Evolutionary conservation across 2,888 invertebrate species (phyloP).

Genomic region (Drosophila subsilvestris): DNA sequence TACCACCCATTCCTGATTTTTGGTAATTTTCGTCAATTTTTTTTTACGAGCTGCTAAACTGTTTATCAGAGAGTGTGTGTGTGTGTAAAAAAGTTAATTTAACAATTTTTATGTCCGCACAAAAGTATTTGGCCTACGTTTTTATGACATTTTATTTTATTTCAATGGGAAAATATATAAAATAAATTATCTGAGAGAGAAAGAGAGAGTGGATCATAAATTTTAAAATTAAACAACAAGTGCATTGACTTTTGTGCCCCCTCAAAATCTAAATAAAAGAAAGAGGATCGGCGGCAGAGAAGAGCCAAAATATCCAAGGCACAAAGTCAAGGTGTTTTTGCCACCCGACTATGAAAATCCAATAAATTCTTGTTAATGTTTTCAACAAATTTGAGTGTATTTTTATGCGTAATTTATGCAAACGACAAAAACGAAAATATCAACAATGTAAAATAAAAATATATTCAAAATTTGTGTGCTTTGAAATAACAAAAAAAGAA

Average conservation of each 20-base stretch:
- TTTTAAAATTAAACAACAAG: constrained; percentile 23
- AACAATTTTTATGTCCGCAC: constrained; percentile 50
- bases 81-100: constrained; percentile 33
- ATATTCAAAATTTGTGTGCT: constrained; percentile 21
- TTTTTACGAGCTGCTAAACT: constrained; percentile 63
- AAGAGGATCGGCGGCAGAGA: not conserved
- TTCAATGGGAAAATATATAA: constrained; percentile 35
- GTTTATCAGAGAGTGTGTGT: constrained; percentile 29
- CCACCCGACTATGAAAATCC: not conserved
- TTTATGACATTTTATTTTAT: constrained; percentile 49
- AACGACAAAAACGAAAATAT: not conserved
- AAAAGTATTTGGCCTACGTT: constrained; percentile 16
- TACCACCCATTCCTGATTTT: constrained; percentile 23
- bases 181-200: not conserved
- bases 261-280: not conserved
- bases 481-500: not conserved
- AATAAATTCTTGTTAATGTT: constrained; percentile 27
- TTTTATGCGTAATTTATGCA: constrained; percentile 28
- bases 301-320: constrained; percentile 1
- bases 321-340: constrained; percentile 39
- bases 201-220: constrained; percentile 17
- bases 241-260: constrained; percentile 32
- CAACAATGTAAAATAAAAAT: constrained; percentile 16
- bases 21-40: constrained; percentile 36
- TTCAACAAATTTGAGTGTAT: constrained; percentile 23